Evolutionary conservation across 2,888 invertebrate genomes (phyloP).

Genomic region (Nesidiocoris tenuis): DNA sequence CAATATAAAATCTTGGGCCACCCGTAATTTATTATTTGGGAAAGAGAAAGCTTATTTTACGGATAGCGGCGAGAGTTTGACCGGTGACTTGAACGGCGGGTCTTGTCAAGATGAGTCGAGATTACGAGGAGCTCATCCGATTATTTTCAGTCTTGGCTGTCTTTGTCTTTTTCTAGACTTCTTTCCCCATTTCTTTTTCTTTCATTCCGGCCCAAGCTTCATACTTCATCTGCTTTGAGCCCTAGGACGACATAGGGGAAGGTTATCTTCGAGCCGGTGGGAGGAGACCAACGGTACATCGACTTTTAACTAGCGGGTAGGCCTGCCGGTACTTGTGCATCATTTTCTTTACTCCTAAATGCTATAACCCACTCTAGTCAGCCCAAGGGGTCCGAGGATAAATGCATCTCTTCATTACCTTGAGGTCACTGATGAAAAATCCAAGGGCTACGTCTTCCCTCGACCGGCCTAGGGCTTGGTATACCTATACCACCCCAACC

Average conservation of each 20-base stretch:
- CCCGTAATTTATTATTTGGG: no score
- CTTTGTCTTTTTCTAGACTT: background rate
- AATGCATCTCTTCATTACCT: background rate
- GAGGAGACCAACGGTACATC: background rate
- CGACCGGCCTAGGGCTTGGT: no score
- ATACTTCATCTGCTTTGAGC: slow-evolving; percentile 1
- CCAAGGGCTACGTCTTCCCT: no score
- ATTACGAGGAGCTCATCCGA: background rate
- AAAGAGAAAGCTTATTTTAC: background rate
- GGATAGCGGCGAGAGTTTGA: no score
- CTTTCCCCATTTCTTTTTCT: background rate
- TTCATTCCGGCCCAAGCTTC: slow-evolving; percentile 4
- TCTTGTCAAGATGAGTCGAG: background rate
- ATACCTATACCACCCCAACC: no score
- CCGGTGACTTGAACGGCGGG: background rate
- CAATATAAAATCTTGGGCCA: no score
- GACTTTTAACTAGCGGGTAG: background rate
- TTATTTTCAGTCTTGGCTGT: background rate
- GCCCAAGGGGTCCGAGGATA: background rate
- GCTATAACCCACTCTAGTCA: background rate
- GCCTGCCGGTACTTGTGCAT: background rate
- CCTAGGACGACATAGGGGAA: background rate
- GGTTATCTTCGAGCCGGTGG: background rate
- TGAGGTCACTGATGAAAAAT: background rate
- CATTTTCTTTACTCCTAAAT: background rate